Evolutionary conservation across 1,140 invertebrate species (phyloP).

Genomic region (Yoshiicerus persimilis): DNA sequence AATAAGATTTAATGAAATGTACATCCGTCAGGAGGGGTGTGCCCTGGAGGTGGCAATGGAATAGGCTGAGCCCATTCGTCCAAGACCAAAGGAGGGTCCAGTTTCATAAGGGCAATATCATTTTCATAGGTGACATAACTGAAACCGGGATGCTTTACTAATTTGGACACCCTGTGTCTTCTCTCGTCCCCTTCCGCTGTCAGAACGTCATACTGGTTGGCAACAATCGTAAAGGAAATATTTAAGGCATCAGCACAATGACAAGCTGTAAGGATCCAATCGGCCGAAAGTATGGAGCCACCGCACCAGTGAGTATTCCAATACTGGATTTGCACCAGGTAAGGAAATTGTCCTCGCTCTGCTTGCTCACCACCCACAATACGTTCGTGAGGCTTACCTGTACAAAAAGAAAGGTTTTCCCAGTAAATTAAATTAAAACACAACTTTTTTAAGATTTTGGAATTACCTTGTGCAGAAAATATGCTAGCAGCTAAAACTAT

Average conservation of each 20-base stretch:
- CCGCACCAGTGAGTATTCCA: slow-evolving; percentile 20
- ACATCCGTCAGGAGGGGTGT: not conserved
- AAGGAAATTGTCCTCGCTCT: slow-evolving; percentile 29
- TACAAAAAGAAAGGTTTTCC: not conserved
- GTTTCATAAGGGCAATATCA: slow-evolving; percentile 33
- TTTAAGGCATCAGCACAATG: slow-evolving; percentile 8
- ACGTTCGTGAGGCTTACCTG: not conserved
- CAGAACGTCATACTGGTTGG: slow-evolving; percentile 19
- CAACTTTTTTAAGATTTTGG: too few species aligned
- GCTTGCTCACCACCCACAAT: slow-evolving; percentile 27
- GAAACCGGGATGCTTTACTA: slow-evolving; percentile 28
- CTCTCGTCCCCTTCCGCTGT: slow-evolving; percentile 1
- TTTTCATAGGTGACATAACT: not conserved
- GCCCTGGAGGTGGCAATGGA: not conserved
- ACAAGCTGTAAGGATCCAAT: slow-evolving; percentile 28
- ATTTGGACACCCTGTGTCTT: not conserved
- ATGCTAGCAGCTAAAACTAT: too few species aligned
- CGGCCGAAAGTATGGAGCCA: not conserved
- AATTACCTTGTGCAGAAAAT: too few species aligned
- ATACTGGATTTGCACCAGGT: slow-evolving; percentile 4
- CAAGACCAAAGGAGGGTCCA: not conserved
- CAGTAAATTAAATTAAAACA: too few species aligned
- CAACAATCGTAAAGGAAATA: not conserved
- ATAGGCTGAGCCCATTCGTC: not conserved
- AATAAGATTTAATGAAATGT: not conserved